Percentiles rank a stretch among this genome's conserved stretches.
phyloP scores from a whole-genome alignment of 2,888 invertebrate genomes.

The Drosophila pegasa region DNA sequence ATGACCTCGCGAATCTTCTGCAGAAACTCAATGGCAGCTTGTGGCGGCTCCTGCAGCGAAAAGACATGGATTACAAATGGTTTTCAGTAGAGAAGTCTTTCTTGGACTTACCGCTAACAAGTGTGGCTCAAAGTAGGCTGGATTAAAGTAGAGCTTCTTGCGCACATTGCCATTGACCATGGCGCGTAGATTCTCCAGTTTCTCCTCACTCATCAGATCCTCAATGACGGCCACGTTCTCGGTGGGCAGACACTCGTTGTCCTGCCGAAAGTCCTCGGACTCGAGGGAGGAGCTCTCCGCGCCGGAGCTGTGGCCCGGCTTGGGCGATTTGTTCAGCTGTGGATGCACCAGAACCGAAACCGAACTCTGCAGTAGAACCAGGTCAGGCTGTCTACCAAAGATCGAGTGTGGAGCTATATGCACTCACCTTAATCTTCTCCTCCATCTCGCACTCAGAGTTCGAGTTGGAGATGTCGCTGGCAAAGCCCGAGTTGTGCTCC shows the following conservation, averaged over 20 bases:
- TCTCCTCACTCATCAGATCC: constrained; percentile 88
- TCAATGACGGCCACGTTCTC: constrained; percentile 94
- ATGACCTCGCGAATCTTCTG: constrained; percentile 96
- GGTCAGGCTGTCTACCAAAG: constrained; percentile 17
- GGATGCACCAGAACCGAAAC: constrained; percentile 92
- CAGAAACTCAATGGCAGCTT: constrained; percentile 95
- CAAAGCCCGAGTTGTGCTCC: constrained; percentile 85
- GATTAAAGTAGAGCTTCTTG: constrained; percentile 94
- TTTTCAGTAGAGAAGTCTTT: too few species aligned
- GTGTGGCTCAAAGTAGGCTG: constrained; percentile 96
- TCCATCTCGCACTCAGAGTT: constrained; percentile 88
- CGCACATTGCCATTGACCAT: constrained; percentile 89
- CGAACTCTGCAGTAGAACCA: constrained; percentile 86
- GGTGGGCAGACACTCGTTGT: constrained; percentile 90
- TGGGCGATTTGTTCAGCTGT: constrained; percentile 72
- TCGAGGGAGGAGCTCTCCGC: constrained; percentile 64
- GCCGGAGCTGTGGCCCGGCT: constrained; percentile 46
- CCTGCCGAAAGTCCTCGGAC: constrained; percentile 82
- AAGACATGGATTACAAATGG: neutral
- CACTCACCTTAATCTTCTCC: constrained; percentile 69
- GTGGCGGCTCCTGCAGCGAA: constrained; percentile 90
- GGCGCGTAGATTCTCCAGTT: constrained; percentile 88
- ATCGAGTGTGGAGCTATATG: neutral
- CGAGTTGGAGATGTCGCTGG: constrained; percentile 87
- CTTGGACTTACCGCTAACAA: constrained; percentile 89